Evolutionary conservation across 2,888 invertebrate species (phyloP), one percentile per base, ranked within the genome.

Genomic region (Drosophila meridiana): DNA sequence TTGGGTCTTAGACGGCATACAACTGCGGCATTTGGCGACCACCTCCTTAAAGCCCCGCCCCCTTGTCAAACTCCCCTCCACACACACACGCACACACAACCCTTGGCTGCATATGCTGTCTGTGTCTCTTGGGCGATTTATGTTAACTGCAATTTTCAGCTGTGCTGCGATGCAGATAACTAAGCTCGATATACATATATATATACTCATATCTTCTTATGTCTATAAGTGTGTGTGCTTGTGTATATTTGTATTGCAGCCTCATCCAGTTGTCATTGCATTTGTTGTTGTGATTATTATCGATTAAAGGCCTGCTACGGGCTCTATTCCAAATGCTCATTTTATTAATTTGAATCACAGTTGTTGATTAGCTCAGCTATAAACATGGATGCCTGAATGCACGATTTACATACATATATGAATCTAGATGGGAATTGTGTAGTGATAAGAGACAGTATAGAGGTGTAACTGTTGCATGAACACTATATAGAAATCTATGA

Each of bases 121-220:
- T 53, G 34, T 59, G 47, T 57, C 66, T 61, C 65, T 43, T 34
- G 20, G 50, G 68, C 73, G 67, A 83, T 83, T 82, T 83, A 80
- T 82, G 82, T 83, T 72, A 69, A 76, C 76, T 82, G 83, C 83
- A 83, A 78, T 76, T 76, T 83, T 72, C 83, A 80, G 73, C 73
- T 78, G 78, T 36, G 59, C 40, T 38, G 52, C 50, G 55, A 59
- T 9, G 38, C 55, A 61, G 13, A 68, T 52, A 32, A 43, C 47
- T 60, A 40, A 48, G n/a, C 34, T 30, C 8, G 9, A 48, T 34
- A 59, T 48, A 64, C 50, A 48, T 11, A 26, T 47, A 9, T 34
- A 9, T 11, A 3, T 42, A 20, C 20, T 20, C 2, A 40, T 20
- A 9, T 20, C 20, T 20, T 20, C 20, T 20, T 20, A 3, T 20